Percentiles rank a stretch among this genome's conserved stretches.
Conservation (phyloP, 2,797 vertebrate species). For the Myioborus melanocephalus region DNA sequence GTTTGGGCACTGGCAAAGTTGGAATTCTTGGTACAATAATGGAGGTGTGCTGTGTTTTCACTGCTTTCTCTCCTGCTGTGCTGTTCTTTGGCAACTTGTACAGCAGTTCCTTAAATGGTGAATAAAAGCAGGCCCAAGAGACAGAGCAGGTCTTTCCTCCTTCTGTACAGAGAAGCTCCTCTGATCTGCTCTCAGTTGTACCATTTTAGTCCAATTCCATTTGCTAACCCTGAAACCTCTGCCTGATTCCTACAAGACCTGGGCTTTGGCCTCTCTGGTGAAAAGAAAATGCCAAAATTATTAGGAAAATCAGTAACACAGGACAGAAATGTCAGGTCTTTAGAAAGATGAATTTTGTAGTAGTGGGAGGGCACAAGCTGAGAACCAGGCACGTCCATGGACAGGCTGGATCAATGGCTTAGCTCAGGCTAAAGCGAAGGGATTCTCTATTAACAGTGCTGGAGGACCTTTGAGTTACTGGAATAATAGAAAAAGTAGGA, state of each 20-base stretch:
- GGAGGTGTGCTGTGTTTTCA: not conserved
- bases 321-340: not conserved
- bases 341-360: not conserved
- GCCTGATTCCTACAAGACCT: not conserved
- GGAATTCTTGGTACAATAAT: not conserved
- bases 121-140: conserved; percentile 33
- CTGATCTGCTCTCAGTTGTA: not conserved
- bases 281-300: not conserved
- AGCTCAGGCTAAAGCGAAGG: not conserved
- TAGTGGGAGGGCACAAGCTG: not conserved
- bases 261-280: not conserved
- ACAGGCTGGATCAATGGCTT: not conserved
- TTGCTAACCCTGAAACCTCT: not conserved
- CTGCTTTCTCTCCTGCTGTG: conserved; percentile 37
- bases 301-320: not conserved
- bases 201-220: not conserved
- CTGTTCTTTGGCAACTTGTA: conserved; percentile 15
- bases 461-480: not conserved
- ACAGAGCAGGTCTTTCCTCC: not conserved
- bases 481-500: not conserved
- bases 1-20: not conserved
- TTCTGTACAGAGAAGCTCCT: not conserved
- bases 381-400: not conserved
- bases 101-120: conserved; percentile 56
- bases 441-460: not conserved